These are phyloP conservation scores for Cordilura impudica DNA, from an alignment of 2,888 invertebrate species.

Conservation along the genomic window DNA sequence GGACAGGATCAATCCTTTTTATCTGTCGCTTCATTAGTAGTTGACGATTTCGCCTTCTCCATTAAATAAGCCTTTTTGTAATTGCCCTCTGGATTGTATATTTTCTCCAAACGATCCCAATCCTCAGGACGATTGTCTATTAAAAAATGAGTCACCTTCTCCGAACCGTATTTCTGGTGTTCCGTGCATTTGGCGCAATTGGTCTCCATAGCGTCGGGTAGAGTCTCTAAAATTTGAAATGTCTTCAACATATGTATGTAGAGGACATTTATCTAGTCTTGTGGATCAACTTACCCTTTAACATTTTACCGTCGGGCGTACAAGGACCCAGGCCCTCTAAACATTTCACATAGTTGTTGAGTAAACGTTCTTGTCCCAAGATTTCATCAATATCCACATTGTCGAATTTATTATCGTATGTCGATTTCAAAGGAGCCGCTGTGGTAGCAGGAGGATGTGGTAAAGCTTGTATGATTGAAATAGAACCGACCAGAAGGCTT, in stretches of 20 bases:
- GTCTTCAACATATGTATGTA: conserved; percentile 36
- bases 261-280: background rate
- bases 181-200: conserved; percentile 84
- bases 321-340: conserved; percentile 82
- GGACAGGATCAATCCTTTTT: conserved; percentile 15
- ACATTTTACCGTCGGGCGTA: conserved; percentile 83
- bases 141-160: conserved; percentile 81
- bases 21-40: background rate
- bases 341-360: conserved; percentile 83
- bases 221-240: conserved; percentile 79
- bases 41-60: conserved; percentile 71
- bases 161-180: conserved; percentile 82
- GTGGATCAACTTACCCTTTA: conserved; percentile 81
- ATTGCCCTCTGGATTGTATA: conserved; percentile 82
- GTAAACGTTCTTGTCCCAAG: conserved; percentile 82
- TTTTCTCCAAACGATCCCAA: conserved; percentile 80
- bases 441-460: conserved; percentile 69
- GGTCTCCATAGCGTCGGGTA: conserved; percentile 85
- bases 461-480: conserved; percentile 6
- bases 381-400: conserved; percentile 84
- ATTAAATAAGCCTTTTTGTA: conserved; percentile 82
- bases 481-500: background rate
- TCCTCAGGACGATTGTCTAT: conserved; percentile 79
- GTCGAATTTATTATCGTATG: conserved; percentile 84
- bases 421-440: conserved; percentile 46